These are phyloP conservation scores for Aphaenogaster rudis DNA, from an alignment of 1,140 invertebrate genomes.

Conservation along the genomic window DNA sequence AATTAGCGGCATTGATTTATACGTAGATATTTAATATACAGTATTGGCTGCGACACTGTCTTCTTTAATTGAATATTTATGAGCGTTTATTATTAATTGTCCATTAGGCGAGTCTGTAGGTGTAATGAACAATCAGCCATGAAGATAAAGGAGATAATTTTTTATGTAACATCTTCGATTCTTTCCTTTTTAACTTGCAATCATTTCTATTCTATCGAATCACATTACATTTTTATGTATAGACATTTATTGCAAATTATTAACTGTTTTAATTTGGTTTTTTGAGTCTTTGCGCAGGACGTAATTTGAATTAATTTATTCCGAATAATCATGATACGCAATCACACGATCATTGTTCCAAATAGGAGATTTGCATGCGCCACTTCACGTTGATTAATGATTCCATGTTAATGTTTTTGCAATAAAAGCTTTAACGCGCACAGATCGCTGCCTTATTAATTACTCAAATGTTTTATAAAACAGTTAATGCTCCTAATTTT, in stretches of 20 bases:
- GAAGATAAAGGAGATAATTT: background rate
- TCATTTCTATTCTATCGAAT: background rate
- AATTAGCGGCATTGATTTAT: constrained; percentile 35
- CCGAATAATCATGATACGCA: constrained; percentile 17
- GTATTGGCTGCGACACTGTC: background rate
- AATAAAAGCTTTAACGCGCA: background rate
- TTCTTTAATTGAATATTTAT: constrained; percentile 47
- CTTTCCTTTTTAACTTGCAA: background rate
- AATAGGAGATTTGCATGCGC: constrained; percentile 4
- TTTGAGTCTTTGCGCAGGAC: background rate
- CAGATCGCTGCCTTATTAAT: constrained; percentile 1
- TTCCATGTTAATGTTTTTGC: background rate
- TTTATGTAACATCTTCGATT: background rate
- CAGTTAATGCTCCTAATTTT: constrained; percentile 6
- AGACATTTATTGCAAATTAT: constrained; percentile 14
- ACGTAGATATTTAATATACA: background rate
- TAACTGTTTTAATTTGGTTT: constrained; percentile 18
- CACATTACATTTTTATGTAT: background rate
- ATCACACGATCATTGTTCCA: constrained; percentile 1
- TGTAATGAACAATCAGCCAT: background rate
- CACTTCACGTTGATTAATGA: constrained; percentile 14
- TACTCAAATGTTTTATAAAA: constrained; percentile 20
- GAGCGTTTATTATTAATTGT: constrained; percentile 13
- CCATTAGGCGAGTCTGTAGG: background rate
- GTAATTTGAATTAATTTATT: constrained; percentile 38